Conservation (phyloP, 2,888 invertebrate genomes). For the Arge pagana region DNA sequence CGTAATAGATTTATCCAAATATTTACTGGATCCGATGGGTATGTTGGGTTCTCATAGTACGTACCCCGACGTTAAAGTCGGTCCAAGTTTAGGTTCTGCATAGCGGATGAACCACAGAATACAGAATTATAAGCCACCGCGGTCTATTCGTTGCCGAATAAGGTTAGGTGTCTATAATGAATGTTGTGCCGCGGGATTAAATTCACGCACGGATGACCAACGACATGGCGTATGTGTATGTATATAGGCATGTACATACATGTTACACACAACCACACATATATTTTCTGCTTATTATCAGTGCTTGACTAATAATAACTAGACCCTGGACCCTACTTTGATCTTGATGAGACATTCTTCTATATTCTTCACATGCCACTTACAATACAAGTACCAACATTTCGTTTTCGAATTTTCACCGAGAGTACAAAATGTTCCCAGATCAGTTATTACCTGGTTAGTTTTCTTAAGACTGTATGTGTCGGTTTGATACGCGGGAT, state of each 20-base stretch:
- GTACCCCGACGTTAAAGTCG: slow-evolving; percentile 5
- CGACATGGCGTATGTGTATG: too few species aligned
- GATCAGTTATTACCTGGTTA: too few species aligned
- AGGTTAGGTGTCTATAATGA: slow-evolving; percentile 16
- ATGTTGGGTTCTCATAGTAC: too few species aligned
- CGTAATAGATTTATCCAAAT: background rate
- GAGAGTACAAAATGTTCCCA: slow-evolving; percentile 9
- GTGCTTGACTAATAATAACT: slow-evolving; percentile 16
- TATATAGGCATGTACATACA: too few species aligned
- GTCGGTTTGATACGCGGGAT: too few species aligned
- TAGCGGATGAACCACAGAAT: background rate
- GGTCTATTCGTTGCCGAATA: slow-evolving; percentile 3
- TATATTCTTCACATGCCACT: slow-evolving; percentile 19
- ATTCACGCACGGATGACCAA: too few species aligned
- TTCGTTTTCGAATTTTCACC: background rate
- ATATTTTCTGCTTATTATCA: background rate
- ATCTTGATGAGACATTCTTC: slow-evolving; percentile 9
- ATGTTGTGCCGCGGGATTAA: too few species aligned
- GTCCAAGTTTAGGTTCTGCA: too few species aligned
- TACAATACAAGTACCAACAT: slow-evolving; percentile 4
- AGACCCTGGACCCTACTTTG: slow-evolving; percentile 14
- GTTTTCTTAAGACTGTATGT: too few species aligned
- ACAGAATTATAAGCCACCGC: background rate
- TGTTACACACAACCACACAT: too few species aligned
- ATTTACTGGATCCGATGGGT: too few species aligned